phyloP scores from a whole-genome alignment of 2,888 invertebrate species.

The Drosophila kuntzei region DNA sequence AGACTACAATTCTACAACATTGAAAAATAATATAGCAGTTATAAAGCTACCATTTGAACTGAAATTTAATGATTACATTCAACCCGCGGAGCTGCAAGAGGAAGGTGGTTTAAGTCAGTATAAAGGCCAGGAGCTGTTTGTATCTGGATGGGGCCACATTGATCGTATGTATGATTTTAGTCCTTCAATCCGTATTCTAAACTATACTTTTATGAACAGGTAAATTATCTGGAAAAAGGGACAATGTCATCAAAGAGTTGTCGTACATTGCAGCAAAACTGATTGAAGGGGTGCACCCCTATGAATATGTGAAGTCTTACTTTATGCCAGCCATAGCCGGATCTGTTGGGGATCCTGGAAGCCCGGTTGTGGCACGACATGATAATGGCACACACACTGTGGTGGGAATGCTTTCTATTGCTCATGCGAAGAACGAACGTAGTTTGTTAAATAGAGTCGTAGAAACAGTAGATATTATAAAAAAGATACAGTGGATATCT shows the following conservation, averaged over 20 bases:
- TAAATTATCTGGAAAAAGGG: neutral
- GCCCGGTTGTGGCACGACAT: neutral
- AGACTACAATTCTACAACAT: neutral
- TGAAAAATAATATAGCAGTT: constrained; percentile 1
- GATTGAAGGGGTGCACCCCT: neutral
- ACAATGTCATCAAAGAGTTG: too few species aligned
- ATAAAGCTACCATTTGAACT: neutral
- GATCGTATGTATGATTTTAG: neutral
- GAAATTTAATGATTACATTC: constrained; percentile 5
- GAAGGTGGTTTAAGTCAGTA: neutral
- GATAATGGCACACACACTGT: neutral
- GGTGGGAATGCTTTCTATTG: neutral
- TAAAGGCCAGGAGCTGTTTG: neutral
- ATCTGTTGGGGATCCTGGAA: neutral
- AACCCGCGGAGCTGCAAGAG: neutral
- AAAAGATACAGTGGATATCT: too few species aligned
- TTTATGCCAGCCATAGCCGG: neutral
- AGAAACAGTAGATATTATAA: too few species aligned
- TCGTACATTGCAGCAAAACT: too few species aligned
- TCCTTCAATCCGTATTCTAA: neutral
- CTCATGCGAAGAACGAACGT: too few species aligned
- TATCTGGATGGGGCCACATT: constrained; percentile 6
- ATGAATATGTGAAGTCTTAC: neutral
- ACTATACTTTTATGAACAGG: neutral
- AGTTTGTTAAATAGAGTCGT: too few species aligned